These are phyloP conservation scores for Pseudococcus jackbeardsleyi DNA, from an alignment of 2,888 invertebrate species.

Conservation along the genomic window DNA sequence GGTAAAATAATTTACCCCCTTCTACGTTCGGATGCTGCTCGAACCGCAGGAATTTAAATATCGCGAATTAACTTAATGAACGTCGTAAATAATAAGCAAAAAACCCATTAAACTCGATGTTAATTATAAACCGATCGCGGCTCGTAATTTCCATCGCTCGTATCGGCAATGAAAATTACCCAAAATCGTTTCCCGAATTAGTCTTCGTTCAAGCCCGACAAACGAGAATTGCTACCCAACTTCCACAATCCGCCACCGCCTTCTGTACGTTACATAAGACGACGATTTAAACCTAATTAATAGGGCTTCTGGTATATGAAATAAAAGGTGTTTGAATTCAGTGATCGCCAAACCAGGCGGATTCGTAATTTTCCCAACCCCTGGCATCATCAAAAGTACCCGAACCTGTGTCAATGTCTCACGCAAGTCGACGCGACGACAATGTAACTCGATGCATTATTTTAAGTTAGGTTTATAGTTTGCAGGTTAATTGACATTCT, in stretches of 20 bases:
- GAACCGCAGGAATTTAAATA: slow-evolving; percentile 28
- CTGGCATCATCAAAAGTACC: not conserved
- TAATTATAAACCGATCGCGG: not conserved
- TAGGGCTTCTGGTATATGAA: not conserved
- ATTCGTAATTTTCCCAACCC: not conserved
- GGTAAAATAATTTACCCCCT: not conserved
- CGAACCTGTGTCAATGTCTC: not conserved
- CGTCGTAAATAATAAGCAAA: not conserved
- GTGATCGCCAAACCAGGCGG: not conserved
- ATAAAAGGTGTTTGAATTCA: not conserved
- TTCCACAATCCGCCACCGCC: not conserved
- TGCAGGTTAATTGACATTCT: slow-evolving; percentile 44
- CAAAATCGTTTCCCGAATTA: not conserved
- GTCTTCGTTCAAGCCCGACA: slow-evolving; percentile 6
- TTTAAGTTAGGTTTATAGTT: not conserved
- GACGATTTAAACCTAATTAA: not conserved
- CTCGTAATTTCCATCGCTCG: not conserved
- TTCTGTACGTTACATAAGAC: not conserved
- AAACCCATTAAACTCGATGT: not conserved
- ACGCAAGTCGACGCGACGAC: not conserved
- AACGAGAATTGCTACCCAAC: not conserved
- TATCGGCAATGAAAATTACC: not conserved
- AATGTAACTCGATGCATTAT: slow-evolving; percentile 2
- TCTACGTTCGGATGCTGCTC: not conserved
- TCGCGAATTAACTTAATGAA: slow-evolving; percentile 34